Base-by-base conservation (phyloP, 2,113 vertebrate species). In the Perccottus glenii region DNA sequence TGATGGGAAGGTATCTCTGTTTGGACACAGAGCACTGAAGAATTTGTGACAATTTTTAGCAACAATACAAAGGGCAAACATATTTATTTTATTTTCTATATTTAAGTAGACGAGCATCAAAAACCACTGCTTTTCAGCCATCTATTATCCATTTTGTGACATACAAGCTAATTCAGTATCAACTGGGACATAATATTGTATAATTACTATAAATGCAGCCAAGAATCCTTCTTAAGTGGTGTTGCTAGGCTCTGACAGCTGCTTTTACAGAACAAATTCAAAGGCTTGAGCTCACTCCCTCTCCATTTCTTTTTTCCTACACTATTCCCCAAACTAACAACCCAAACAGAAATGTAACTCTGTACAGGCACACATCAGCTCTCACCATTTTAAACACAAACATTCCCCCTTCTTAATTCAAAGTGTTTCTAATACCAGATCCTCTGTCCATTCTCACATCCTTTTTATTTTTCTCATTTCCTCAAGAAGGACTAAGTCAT, bases 311-410 rank as follows among this genome's bases (percentile, higher is more conserved):
- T 61, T 59, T 53, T 33, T 56, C 64, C 60, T 67, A 62, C 60
- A 70, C 76, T 77, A 77, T 80, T 85, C 84, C 64, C 69, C 16
- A 49, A 7, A 19, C 80, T 78, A 64, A 76, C 60, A 36, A 61
- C 67, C 75, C 79, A 77, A 80, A 77, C 78, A 8, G 73, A 57
- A 85, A 85, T 70, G 75, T 75, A 70, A 80, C 56, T 72, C 71
- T 43, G 40, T 71, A 76, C 79, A 70, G 81, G 3, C 19, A 91
- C 87, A 83, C 90, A 92, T 90, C 81, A 71, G 76, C 70, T 63
- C 66, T 67, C 38, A 43, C 56, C 80, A 85, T 84, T 74, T 73
- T 57, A 61, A 84, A 50, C 88, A 82, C 75, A 63, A 70, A 77
- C 82, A 82, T 65, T 15, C 66, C 49, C 60, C 57, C 38, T 47